Evolutionary conservation across 2,888 invertebrate genomes (phyloP).

Genomic region (Polydrusus cervinus): DNA sequence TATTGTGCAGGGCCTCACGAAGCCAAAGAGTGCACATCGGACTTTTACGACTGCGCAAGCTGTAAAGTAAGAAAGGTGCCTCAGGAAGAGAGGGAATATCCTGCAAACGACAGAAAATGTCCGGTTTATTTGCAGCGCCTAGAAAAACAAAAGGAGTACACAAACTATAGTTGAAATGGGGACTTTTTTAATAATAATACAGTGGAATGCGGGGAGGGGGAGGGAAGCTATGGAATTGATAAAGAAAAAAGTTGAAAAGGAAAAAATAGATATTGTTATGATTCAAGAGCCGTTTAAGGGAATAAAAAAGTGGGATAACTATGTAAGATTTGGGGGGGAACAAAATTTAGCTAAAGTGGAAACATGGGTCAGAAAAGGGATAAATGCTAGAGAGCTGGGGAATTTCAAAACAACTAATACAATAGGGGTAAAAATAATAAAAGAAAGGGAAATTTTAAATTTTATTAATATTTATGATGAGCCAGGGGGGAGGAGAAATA

Average conservation of each 20-base stretch:
- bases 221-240: no score
- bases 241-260: no score
- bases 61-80: no score
- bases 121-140: no score
- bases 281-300: slow-evolving; percentile 10
- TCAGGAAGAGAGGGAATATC: no score
- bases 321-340: background rate
- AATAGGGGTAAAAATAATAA: background rate
- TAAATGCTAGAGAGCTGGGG: background rate
- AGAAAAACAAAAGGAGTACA: no score
- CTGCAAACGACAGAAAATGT: no score
- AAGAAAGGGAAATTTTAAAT: background rate
- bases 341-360: background rate
- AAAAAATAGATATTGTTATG: no score
- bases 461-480: slow-evolving; percentile 37
- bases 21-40: no score
- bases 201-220: no score
- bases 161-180: background rate
- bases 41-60: no score
- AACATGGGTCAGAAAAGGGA: background rate
- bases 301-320: background rate
- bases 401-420: background rate
- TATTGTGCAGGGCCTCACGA: no score
- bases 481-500: slow-evolving; percentile 30
- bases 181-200: background rate